Evolutionary conservation across 1,140 invertebrate species (phyloP).

Genomic region (Aphaenogaster rudis): DNA sequence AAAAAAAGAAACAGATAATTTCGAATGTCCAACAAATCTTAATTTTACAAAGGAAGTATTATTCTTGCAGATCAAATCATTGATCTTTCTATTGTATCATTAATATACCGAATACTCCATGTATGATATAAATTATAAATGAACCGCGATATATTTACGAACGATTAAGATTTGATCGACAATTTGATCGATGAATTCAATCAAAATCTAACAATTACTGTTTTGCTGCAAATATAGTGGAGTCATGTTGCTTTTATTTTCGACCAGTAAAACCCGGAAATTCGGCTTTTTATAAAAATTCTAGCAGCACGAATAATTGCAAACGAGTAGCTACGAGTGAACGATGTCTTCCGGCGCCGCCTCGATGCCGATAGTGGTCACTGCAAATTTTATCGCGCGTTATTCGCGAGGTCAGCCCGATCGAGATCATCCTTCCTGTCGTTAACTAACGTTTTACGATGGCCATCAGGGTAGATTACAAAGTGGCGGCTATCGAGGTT

Average conservation of each 20-base stretch:
- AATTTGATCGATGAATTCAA: slow-evolving; percentile 16
- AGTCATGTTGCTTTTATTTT: slow-evolving; percentile 34
- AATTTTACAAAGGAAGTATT: not conserved
- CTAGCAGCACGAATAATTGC: slow-evolving; percentile 20
- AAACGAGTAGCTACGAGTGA: slow-evolving; percentile 25
- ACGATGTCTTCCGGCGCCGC: slow-evolving; percentile 45
- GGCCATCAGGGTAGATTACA: slow-evolving; percentile 48
- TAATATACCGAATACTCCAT: not conserved
- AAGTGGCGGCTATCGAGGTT: slow-evolving; percentile 53
- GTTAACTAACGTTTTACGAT: slow-evolving; percentile 61
- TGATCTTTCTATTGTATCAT: not conserved
- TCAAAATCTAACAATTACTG: slow-evolving; percentile 11
- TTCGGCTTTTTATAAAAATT: slow-evolving; percentile 45
- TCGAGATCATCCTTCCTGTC: slow-evolving; percentile 40
- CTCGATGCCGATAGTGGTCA: slow-evolving; percentile 19
- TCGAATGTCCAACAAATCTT: not conserved
- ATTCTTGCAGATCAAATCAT: not conserved
- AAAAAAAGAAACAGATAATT: not conserved
- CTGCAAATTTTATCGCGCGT: slow-evolving; percentile 57
- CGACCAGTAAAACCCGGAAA: slow-evolving; percentile 6
- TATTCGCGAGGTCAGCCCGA: slow-evolving; percentile 60
- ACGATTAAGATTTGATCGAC: slow-evolving; percentile 34
- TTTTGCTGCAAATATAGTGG: not conserved
- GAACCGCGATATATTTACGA: not conserved
- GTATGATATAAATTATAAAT: not conserved